Percentiles rank a stretch among this genome's conserved stretches.
phyloP scores from a whole-genome alignment of 1,140 invertebrate species.

The Drosophila willistoni region DNA sequence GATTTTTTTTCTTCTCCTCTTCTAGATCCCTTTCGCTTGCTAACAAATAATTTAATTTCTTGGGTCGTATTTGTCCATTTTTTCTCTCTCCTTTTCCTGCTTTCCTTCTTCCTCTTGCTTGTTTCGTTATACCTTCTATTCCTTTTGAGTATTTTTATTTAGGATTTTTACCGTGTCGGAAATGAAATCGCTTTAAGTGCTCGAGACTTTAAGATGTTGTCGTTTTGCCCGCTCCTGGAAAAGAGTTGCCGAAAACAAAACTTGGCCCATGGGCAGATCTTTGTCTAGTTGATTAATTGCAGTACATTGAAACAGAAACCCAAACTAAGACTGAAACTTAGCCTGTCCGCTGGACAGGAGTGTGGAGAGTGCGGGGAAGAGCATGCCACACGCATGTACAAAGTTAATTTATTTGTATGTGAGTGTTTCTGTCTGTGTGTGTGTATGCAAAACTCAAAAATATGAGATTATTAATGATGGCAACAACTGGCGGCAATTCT shows the following conservation, averaged over 20 bases:
- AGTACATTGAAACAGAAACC: slow-evolving; percentile 34
- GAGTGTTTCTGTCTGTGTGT: not conserved
- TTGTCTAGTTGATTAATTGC: slow-evolving; percentile 79
- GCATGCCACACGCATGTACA: slow-evolving; percentile 2
- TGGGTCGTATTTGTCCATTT: slow-evolving; percentile 49
- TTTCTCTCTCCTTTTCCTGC: not conserved
- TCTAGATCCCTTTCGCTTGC: slow-evolving; percentile 36
- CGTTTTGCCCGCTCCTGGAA: slow-evolving; percentile 18
- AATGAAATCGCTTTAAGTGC: slow-evolving; percentile 6
- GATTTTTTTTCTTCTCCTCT: slow-evolving; percentile 61
- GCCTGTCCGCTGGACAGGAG: slow-evolving; percentile 35
- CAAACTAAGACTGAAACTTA: slow-evolving; percentile 11
- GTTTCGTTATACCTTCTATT: no score
- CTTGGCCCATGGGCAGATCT: slow-evolving; percentile 53
- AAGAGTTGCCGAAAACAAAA: not conserved
- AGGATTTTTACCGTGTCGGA: slow-evolving; percentile 8
- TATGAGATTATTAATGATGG: slow-evolving; percentile 70
- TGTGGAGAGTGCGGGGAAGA: not conserved
- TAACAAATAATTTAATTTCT: slow-evolving; percentile 79
- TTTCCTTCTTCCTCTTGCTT: not conserved
- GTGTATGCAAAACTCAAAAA: slow-evolving; percentile 64
- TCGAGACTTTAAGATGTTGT: slow-evolving; percentile 15
- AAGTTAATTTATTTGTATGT: slow-evolving; percentile 3
- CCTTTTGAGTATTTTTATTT: not conserved
- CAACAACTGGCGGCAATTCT: slow-evolving; percentile 47